phyloP scores from a whole-genome alignment of 2,888 invertebrate species.

The Dasysyrphus albostriatus region DNA sequence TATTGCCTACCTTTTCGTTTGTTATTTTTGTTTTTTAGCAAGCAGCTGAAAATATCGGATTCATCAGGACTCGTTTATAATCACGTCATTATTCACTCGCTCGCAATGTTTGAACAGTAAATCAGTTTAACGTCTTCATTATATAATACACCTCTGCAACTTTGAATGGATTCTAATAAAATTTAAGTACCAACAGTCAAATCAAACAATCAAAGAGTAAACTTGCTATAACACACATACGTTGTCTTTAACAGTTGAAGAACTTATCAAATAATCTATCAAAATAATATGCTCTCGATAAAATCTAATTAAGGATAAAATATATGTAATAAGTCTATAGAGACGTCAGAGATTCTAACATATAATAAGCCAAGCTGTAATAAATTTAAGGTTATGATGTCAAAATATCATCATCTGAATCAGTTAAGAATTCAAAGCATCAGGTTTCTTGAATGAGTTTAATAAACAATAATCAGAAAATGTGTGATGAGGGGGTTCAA shows the following conservation, averaged over 20 bases:
- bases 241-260: neutral
- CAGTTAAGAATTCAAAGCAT: neutral
- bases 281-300: constrained; percentile 2
- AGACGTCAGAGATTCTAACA: neutral
- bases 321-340: neutral
- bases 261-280: constrained; percentile 26
- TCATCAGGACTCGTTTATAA: neutral
- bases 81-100: constrained; percentile 10
- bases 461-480: neutral
- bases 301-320: constrained; percentile 10
- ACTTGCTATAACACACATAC: neutral
- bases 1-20: neutral
- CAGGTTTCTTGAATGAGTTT: neutral
- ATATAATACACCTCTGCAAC: constrained; percentile 1
- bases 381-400: neutral
- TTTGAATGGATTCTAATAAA: constrained; percentile 14
- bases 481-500: no score
- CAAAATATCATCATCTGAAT: neutral
- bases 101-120: constrained; percentile 3
- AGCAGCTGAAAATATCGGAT: neutral
- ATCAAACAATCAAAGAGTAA: neutral
- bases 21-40: neutral
- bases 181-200: constrained; percentile 5
- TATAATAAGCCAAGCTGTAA: neutral
- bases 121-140: constrained; percentile 32